Evolutionary conservation across 2,797 vertebrate species (phyloP).

Genomic region (Leptoclinus maculatus): DNA sequence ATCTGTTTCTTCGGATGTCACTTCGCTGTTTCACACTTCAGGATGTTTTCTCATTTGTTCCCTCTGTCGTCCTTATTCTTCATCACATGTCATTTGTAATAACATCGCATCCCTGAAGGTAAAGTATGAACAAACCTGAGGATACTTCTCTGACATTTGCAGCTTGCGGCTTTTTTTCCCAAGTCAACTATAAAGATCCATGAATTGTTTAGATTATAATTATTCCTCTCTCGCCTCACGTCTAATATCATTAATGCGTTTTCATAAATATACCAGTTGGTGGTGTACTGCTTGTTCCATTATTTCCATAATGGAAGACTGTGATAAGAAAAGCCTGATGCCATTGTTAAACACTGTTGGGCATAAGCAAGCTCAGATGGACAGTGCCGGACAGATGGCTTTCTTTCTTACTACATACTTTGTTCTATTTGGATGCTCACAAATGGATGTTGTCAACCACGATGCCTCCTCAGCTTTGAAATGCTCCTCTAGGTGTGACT

Average conservation of each 20-base stretch:
- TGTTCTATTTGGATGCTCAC: constrained; percentile 57
- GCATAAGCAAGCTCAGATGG: constrained; percentile 28
- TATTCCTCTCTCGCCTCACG: constrained; percentile 41
- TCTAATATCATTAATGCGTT: constrained; percentile 47
- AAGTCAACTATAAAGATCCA: constrained; percentile 22
- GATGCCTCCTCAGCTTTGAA: constrained; percentile 58
- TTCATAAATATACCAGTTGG: constrained; percentile 55
- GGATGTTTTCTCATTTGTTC: constrained; percentile 41
- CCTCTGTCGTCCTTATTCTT: constrained; percentile 27
- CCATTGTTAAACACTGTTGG: constrained; percentile 19
- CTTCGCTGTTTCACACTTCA: constrained; percentile 47
- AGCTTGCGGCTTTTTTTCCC: background rate
- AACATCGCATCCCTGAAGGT: constrained; percentile 4
- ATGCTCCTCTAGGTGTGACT: constrained; percentile 59
- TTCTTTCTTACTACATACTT: constrained; percentile 46
- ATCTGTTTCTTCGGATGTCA: constrained; percentile 58
- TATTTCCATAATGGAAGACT: constrained; percentile 45
- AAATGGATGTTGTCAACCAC: constrained; percentile 54
- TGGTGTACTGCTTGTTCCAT: constrained; percentile 29
- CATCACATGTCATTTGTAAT: constrained; percentile 13
- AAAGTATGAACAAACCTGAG: background rate
- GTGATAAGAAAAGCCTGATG: constrained; percentile 41
- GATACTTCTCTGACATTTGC: constrained; percentile 14
- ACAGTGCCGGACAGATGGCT: constrained; percentile 45
- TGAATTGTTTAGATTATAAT: constrained; percentile 41